Evolutionary conservation across 2,888 invertebrate genomes (phyloP).

Genomic region (Apotomis capreana): DNA sequence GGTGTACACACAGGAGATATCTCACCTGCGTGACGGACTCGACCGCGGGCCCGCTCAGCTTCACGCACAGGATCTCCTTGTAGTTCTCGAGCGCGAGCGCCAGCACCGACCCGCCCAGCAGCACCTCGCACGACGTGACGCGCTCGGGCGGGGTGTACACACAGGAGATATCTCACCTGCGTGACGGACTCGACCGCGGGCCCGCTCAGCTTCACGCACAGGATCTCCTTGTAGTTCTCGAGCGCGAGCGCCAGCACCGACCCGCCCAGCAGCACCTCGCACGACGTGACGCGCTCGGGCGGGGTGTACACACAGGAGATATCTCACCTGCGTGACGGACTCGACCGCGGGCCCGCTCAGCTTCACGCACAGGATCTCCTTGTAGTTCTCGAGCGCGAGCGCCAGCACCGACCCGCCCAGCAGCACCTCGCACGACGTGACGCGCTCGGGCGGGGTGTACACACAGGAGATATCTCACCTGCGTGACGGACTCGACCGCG

Average conservation of each 20-base stretch:
- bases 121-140: constrained; percentile 84
- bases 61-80: constrained; percentile 85
- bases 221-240: constrained; percentile 85
- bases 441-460: constrained; percentile 53
- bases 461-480: constrained; percentile 90
- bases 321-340: constrained; percentile 84
- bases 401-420: too few species aligned
- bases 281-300: constrained; percentile 51
- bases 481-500: constrained; percentile 33
- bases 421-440: too few species aligned
- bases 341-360: too few species aligned
- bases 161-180: constrained; percentile 45
- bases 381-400: too few species aligned
- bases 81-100: constrained; percentile 88
- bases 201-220: constrained; percentile 85
- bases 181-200: constrained; percentile 67
- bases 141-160: too few species aligned
- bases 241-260: constrained; percentile 87
- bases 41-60: constrained; percentile 75
- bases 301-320: constrained; percentile 73
- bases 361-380: too few species aligned
- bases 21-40: constrained; percentile 63
- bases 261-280: constrained; percentile 90
- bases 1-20: too few species aligned
- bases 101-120: constrained; percentile 87